phyloP scores from a whole-genome alignment of 2,797 vertebrate genomes.

The Varecia variegata region DNA sequence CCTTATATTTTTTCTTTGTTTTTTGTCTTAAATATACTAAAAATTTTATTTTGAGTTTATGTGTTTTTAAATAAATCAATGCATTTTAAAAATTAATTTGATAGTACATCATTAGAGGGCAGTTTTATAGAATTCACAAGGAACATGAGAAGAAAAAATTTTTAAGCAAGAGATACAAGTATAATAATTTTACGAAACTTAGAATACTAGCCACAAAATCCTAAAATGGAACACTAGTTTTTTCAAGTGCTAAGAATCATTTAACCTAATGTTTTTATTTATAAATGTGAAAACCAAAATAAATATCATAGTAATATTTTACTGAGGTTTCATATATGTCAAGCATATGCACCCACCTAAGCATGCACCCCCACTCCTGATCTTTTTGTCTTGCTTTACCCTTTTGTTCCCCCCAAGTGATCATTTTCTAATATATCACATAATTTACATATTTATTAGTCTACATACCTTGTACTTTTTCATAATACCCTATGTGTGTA shows the following conservation, averaged over 20 bases:
- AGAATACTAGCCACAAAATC: neutral
- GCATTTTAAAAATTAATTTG: neutral
- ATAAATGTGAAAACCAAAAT: slow-evolving; percentile 3
- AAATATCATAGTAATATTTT: neutral
- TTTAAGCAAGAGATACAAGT: neutral
- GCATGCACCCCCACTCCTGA: neutral
- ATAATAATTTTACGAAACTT: neutral
- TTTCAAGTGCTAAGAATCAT: neutral
- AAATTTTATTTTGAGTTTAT: neutral
- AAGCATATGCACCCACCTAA: neutral
- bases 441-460: neutral
- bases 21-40: neutral
- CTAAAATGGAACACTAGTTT: neutral
- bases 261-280: neutral
- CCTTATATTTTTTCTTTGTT: neutral
- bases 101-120: neutral
- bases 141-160: neutral
- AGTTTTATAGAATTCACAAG: neutral
- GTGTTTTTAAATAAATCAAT: neutral
- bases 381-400: neutral
- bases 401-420: neutral
- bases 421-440: neutral
- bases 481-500: neutral
- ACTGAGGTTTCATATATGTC: neutral
- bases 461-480: neutral